These are phyloP conservation scores for Triplophysa dalaica DNA, from an alignment of 2,113 vertebrate genomes.

Conservation along the genomic window DNA sequence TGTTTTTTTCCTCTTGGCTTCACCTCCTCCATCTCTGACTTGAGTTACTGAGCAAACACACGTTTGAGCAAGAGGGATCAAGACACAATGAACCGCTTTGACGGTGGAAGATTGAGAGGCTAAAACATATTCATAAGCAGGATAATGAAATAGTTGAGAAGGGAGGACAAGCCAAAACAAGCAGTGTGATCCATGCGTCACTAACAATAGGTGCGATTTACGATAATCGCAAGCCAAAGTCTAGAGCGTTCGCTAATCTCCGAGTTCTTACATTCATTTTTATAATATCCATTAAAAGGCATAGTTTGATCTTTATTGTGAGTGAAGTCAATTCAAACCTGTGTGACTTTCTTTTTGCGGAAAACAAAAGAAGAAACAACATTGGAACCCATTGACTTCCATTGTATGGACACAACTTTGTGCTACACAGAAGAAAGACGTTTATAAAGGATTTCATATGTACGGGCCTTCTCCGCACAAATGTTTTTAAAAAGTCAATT, in stretches of 20 bases:
- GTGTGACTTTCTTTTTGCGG: too few species aligned
- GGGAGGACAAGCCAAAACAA: constrained; percentile 41
- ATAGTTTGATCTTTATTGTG: neutral
- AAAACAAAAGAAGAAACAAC: too few species aligned
- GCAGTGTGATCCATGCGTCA: constrained; percentile 7
- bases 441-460: too few species aligned
- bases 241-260: neutral
- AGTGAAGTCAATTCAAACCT: too few species aligned
- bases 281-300: neutral
- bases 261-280: neutral
- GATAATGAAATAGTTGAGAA: constrained; percentile 26
- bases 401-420: too few species aligned
- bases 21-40: constrained; percentile 36
- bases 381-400: too few species aligned
- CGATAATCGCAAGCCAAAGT: neutral
- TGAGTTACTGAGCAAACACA: constrained; percentile 43
- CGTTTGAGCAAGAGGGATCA: constrained; percentile 35
- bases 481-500: neutral
- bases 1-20: constrained; percentile 31
- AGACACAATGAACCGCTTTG: constrained; percentile 35
- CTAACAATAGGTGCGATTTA: constrained; percentile 20
- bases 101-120: constrained; percentile 33
- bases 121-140: constrained; percentile 27
- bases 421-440: too few species aligned
- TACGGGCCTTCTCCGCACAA: too few species aligned